phyloP scores from a whole-genome alignment of 2,888 invertebrate genomes.

The Drosophila picticornis region DNA sequence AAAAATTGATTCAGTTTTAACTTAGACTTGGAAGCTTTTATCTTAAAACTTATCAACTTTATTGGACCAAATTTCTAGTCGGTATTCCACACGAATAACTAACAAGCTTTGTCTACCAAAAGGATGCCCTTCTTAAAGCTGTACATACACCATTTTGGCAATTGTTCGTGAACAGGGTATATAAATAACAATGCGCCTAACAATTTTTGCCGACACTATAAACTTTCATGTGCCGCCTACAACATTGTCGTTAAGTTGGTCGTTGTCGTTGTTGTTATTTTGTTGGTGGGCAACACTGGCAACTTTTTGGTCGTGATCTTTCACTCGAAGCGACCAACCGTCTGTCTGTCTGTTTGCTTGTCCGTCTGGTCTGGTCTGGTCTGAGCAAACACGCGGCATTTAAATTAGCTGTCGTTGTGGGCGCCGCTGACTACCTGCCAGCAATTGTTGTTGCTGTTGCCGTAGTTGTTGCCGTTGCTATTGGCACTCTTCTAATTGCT shows the following conservation, averaged over 20 bases:
- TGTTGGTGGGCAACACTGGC: conserved; percentile 52
- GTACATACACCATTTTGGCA: background rate
- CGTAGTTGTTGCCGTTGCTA: conserved; percentile 27
- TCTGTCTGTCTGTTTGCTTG: background rate
- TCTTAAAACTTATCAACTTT: no score
- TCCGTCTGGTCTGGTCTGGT: conserved; percentile 33
- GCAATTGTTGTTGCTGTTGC: conserved; percentile 23
- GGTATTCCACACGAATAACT: background rate
- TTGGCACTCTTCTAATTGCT: conserved; percentile 70
- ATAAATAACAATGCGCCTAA: conserved; percentile 58
- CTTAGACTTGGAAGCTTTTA: background rate
- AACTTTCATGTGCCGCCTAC: conserved; percentile 79
- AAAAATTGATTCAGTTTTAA: no score
- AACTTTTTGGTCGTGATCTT: conserved; percentile 80
- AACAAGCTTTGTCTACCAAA: background rate
- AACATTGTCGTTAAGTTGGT: conserved; percentile 51
- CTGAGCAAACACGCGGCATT: conserved; percentile 67
- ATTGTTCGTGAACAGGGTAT: conserved; percentile 32
- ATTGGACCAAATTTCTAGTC: background rate
- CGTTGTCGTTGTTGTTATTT: conserved; percentile 15
- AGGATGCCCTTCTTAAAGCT: background rate
- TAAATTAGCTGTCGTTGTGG: conserved; percentile 75
- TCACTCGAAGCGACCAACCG: conserved; percentile 66
- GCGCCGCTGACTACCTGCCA: conserved; percentile 58
- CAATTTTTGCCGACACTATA: conserved; percentile 70